These are phyloP conservation scores for Troides helena DNA, from an alignment of 2,888 invertebrate species.

Conservation along the genomic window DNA sequence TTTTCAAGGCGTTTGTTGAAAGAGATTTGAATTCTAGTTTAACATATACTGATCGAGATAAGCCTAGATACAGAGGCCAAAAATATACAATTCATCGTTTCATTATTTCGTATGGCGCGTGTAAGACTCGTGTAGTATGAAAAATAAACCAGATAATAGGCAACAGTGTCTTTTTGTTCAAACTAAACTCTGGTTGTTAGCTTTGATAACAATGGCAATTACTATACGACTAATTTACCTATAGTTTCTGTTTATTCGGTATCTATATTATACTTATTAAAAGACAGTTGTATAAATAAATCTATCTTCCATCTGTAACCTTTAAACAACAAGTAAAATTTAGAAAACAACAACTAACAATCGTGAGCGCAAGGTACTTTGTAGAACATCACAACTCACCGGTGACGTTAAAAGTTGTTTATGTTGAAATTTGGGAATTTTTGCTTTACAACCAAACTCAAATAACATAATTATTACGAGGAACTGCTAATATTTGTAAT, in stretches of 20 bases:
- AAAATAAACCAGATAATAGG: slow-evolving; percentile 1
- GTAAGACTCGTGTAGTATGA: neutral
- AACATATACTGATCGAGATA: neutral
- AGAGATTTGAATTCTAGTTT: neutral
- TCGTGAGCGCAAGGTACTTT: too few relatives aligned
- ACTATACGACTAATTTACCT: neutral
- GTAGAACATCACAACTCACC: too few relatives aligned
- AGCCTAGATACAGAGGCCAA: neutral
- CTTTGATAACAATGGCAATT: neutral
- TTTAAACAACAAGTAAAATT: neutral
- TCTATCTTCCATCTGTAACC: neutral
- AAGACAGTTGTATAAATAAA: neutral
- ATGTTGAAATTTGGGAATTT: too few relatives aligned
- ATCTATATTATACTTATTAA: neutral
- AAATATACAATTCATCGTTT: neutral
- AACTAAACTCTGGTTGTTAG: neutral
- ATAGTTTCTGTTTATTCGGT: neutral
- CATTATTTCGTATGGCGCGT: neutral
- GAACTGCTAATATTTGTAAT: too few relatives aligned
- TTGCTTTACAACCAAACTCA: too few relatives aligned
- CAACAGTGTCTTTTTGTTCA: neutral
- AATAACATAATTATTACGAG: too few relatives aligned
- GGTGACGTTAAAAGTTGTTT: too few relatives aligned
- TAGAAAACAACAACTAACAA: neutral
- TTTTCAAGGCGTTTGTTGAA: neutral